A percentile compares a stretch with the other conserved stretches of the same genome.
phyloP scores from a whole-genome alignment of 1,140 invertebrate genomes.

The Calycopis cecrops region DNA sequence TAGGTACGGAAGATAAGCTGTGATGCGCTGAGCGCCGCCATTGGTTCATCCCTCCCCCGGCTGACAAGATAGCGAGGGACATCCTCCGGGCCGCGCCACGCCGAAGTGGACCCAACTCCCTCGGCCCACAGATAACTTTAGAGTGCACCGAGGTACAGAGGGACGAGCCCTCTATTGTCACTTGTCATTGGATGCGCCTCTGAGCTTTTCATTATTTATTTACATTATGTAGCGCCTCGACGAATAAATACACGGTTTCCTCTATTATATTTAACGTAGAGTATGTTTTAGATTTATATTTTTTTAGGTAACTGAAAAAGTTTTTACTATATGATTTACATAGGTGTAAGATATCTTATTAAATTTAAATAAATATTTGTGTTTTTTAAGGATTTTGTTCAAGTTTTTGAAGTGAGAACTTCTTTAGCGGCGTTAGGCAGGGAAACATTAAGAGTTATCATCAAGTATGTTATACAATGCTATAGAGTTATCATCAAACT shows the following conservation, averaged over 20 bases:
- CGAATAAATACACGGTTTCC: constrained; percentile 3
- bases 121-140: constrained; percentile 37
- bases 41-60: constrained; percentile 64
- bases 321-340: no score
- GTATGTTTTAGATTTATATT: background rate
- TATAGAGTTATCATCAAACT: no score
- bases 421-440: no score
- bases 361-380: no score
- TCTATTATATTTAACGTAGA: background rate
- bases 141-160: constrained; percentile 33
- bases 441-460: no score
- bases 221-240: constrained; percentile 38
- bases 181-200: constrained; percentile 70
- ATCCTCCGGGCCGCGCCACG: constrained; percentile 45
- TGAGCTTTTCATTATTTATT: constrained; percentile 67
- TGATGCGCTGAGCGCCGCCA: constrained; percentile 55
- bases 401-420: no score
- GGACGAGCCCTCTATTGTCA: constrained; percentile 68
- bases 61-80: constrained; percentile 70
- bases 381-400: no score
- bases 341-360: no score
- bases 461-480: no score
- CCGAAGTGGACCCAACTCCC: constrained; percentile 23
- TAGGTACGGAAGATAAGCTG: constrained; percentile 58
- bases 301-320: no score